Percentiles rank a stretch among this genome's conserved stretches.
These are phyloP conservation scores for Parazoanthus swiftii DNA, from an alignment of 92 coral and sea anemone genomes.

Conservation along the genomic window DNA sequence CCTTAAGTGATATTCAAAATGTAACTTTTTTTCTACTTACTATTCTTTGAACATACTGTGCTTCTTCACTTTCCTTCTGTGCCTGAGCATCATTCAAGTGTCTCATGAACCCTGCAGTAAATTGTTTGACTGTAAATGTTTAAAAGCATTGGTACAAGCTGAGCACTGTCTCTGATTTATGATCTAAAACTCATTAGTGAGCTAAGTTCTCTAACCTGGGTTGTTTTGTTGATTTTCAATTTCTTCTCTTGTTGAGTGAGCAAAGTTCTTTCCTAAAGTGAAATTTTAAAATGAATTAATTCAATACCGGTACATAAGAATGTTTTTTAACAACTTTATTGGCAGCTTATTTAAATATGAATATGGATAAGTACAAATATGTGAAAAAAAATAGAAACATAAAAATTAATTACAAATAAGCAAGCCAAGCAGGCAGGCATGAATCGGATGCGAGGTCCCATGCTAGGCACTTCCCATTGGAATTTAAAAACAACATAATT, in stretches of 20 bases:
- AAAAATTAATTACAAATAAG: too few relatives aligned
- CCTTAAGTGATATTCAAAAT: neutral
- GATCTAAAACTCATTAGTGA: neutral
- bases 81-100: slow-evolving; percentile 70
- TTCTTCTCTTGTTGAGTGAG: slow-evolving; percentile 50
- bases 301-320: too few relatives aligned
- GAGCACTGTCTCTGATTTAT: neutral
- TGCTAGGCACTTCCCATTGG: too few relatives aligned
- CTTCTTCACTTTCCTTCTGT: slow-evolving; percentile 63
- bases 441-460: too few relatives aligned
- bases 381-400: too few relatives aligned
- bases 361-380: too few relatives aligned
- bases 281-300: neutral
- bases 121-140: neutral
- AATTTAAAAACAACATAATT: too few relatives aligned
- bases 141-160: neutral
- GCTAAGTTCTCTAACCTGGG: slow-evolving; percentile 46
- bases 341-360: too few relatives aligned
- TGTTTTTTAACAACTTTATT: too few relatives aligned
- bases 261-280: slow-evolving; percentile 48
- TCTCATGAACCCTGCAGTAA: slow-evolving; percentile 55
- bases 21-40: slow-evolving; percentile 42
- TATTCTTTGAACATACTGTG: slow-evolving; percentile 61
- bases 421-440: too few relatives aligned
- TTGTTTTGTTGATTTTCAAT: slow-evolving; percentile 35